Percentiles rank a stretch among this genome's conserved stretches.
Evolutionary conservation across 2,113 vertebrate genomes (phyloP).

Genomic region (Kryptolebias marmoratus): DNA sequence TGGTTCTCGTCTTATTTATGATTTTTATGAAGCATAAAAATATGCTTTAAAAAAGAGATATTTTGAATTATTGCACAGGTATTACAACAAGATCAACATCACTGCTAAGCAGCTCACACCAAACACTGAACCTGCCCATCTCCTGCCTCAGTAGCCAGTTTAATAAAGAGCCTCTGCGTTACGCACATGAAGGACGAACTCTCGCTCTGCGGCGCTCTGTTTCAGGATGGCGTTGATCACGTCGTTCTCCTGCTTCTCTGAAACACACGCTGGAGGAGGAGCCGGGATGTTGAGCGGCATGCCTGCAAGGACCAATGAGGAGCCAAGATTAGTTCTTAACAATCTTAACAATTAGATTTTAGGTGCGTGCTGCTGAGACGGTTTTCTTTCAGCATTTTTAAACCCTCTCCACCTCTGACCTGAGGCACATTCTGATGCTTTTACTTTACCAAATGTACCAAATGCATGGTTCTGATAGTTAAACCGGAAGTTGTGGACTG

Average conservation of each 20-base stretch:
- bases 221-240: conserved; percentile 98
- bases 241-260: conserved; percentile 98
- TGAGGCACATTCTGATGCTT: not conserved
- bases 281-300: conserved; percentile 95
- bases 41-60: too few relatives aligned
- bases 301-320: conserved; percentile 72
- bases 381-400: not conserved
- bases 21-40: not conserved
- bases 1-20: not conserved
- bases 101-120: not conserved
- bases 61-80: not conserved
- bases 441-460: not conserved
- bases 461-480: not conserved
- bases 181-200: conserved; percentile 86
- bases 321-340: not conserved
- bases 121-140: too few relatives aligned
- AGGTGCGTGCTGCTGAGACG: not conserved
- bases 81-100: not conserved
- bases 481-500: too few relatives aligned
- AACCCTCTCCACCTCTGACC: not conserved
- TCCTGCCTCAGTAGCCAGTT: too few relatives aligned
- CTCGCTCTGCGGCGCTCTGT: conserved; percentile 92
- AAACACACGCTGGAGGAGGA: conserved; percentile 91
- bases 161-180: not conserved
- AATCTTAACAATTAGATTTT: too few relatives aligned